phyloP scores from a whole-genome alignment of 2,113 vertebrate genomes.

The Datnioides undecimradiatus region DNA sequence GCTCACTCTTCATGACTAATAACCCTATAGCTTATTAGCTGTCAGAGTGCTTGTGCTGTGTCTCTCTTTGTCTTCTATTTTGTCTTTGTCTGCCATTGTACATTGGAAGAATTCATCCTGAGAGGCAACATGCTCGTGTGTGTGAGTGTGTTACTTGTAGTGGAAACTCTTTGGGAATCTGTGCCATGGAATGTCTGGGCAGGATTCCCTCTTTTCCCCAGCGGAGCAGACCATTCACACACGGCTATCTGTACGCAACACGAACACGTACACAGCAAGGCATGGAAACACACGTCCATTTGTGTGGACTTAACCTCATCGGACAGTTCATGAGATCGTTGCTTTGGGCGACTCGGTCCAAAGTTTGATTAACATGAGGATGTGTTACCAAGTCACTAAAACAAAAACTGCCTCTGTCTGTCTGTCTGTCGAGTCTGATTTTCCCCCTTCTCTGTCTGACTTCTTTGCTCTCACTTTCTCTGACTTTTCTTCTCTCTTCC shows the following conservation, averaged over 20 bases:
- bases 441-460: slow-evolving; percentile 21
- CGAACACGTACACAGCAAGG: slow-evolving; percentile 56
- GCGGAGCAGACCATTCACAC: slow-evolving; percentile 69
- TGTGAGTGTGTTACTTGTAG: slow-evolving; percentile 61
- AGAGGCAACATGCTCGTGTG: slow-evolving; percentile 25
- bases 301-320: slow-evolving; percentile 18
- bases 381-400: slow-evolving; percentile 37
- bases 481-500: slow-evolving; percentile 38
- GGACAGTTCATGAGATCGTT: slow-evolving; percentile 32
- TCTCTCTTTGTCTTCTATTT: slow-evolving; percentile 25
- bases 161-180: slow-evolving; percentile 79
- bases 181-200: slow-evolving; percentile 82
- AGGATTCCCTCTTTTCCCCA: slow-evolving; percentile 75
- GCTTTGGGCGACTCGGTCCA: neutral
- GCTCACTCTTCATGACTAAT: slow-evolving; percentile 24
- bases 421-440: slow-evolving; percentile 27
- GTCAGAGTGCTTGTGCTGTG: slow-evolving; percentile 16
- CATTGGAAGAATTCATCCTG: slow-evolving; percentile 55
- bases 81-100: slow-evolving; percentile 46
- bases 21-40: slow-evolving; percentile 20
- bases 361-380: slow-evolving; percentile 29
- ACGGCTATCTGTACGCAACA: slow-evolving; percentile 53
- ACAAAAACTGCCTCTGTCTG: slow-evolving; percentile 28
- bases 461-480: slow-evolving; percentile 47
- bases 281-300: slow-evolving; percentile 44